Conservation (phyloP, 2,797 vertebrate genomes). For the Clarias pachynema region DNA sequence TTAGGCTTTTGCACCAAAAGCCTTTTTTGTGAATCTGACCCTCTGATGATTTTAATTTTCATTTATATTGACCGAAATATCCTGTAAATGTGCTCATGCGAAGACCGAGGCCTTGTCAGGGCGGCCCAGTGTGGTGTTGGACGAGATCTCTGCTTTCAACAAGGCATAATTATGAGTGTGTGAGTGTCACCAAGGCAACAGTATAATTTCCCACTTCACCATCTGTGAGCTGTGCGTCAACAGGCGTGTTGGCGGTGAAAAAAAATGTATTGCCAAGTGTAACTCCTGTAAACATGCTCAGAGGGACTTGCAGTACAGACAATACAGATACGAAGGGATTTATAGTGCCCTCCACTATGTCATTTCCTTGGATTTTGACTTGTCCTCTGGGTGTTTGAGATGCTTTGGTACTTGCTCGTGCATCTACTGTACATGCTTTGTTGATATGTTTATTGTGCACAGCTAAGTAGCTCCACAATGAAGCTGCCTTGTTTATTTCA, state of each 20-base stretch:
- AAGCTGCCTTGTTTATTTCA: background rate
- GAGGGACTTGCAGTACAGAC: conserved; percentile 10
- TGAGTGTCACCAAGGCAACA: conserved; percentile 68
- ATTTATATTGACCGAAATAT: background rate
- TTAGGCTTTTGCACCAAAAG: background rate
- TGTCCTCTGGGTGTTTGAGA: background rate
- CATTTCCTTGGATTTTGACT: background rate
- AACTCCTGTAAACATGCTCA: conserved; percentile 17
- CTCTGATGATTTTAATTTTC: background rate
- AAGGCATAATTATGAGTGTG: conserved; percentile 62
- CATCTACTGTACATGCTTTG: conserved; percentile 11
- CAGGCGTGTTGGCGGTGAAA: conserved; percentile 30
- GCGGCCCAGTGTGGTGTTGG: conserved; percentile 10
- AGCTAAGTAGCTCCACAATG: background rate
- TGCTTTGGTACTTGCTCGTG: background rate
- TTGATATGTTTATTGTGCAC: background rate
- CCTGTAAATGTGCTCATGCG: background rate
- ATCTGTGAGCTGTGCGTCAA: conserved; percentile 52
- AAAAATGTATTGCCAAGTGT: conserved; percentile 8
- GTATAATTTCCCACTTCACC: conserved; percentile 59
- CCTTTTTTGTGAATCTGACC: background rate
- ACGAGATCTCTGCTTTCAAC: conserved; percentile 28
- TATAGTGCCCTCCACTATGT: background rate
- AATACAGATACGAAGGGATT: background rate
- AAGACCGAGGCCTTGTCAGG: conserved; percentile 15